These are phyloP conservation scores for Brachyopa scutellaris DNA, from an alignment of 2,888 invertebrate species.

Conservation along the genomic window DNA sequence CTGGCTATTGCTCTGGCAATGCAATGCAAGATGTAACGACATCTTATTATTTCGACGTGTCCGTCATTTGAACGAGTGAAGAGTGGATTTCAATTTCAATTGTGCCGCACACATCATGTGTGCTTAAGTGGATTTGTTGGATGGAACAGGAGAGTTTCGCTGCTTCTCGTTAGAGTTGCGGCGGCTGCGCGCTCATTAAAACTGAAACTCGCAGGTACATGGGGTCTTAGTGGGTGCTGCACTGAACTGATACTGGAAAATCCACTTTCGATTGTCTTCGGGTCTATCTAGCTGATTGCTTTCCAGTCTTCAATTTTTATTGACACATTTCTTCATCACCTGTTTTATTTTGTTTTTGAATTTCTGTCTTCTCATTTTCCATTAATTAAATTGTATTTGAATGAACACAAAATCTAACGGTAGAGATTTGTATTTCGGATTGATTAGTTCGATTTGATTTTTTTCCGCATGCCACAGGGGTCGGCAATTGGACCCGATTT, in stretches of 20 bases:
- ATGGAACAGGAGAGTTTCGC: slow-evolving; percentile 64
- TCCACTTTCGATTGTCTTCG: slow-evolving; percentile 67
- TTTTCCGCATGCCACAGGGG: slow-evolving; percentile 64
- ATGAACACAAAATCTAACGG: slow-evolving; percentile 19
- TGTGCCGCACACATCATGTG: slow-evolving; percentile 67
- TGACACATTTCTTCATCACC: slow-evolving; percentile 71
- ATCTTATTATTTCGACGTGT: slow-evolving; percentile 69
- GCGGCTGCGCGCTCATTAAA: slow-evolving; percentile 64
- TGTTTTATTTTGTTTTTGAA: too few relatives aligned
- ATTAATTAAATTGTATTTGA: slow-evolving; percentile 66
- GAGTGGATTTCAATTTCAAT: slow-evolving; percentile 67
- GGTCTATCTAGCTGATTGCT: slow-evolving; percentile 45
- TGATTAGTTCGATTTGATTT: slow-evolving; percentile 33
- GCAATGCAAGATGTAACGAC: slow-evolving; percentile 53
- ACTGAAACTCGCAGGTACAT: slow-evolving; percentile 19
- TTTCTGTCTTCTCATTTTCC: slow-evolving; percentile 36
- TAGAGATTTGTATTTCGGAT: slow-evolving; percentile 10
- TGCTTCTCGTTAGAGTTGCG: slow-evolving; percentile 64
- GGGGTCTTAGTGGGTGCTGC: slow-evolving; percentile 60
- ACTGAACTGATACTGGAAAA: slow-evolving; percentile 25
- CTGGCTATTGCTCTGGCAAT: background rate
- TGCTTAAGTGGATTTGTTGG: slow-evolving; percentile 26
- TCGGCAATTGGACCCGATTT: slow-evolving; percentile 36
- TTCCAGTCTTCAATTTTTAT: slow-evolving; percentile 71
- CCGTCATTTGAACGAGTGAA: slow-evolving; percentile 67